Conservation (phyloP, 1,140 invertebrate genomes). For the Eubasilissa regina region DNA sequence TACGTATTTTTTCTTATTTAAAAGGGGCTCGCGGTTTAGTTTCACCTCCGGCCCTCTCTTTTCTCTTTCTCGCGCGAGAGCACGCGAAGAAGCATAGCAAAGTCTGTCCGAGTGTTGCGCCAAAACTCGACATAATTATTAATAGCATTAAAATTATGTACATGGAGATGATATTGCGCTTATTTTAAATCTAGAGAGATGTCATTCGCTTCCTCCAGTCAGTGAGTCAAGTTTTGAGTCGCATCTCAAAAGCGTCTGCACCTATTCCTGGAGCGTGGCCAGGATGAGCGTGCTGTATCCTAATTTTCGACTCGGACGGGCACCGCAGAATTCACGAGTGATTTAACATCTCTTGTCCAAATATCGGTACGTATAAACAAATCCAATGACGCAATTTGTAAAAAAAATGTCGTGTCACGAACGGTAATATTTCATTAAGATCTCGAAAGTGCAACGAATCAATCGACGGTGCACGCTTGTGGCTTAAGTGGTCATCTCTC, state of each 20-base stretch:
- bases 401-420: background rate
- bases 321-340: background rate
- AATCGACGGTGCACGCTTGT: no score
- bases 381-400: background rate
- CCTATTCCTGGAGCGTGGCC: background rate
- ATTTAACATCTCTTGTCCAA: background rate
- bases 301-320: background rate
- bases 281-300: background rate
- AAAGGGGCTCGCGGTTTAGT: no score
- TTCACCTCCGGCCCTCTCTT: no score
- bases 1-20: no score
- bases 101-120: no score
- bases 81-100: no score
- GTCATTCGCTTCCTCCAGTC: background rate
- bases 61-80: no score
- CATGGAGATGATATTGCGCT: background rate
- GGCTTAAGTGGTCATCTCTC: no score
- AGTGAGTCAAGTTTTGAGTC: conserved; percentile 25
- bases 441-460: no score
- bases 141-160: no score
- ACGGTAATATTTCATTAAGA: background rate
- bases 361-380: background rate
- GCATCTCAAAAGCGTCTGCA: conserved; percentile 5
- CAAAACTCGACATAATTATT: no score
- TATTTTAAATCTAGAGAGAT: background rate